A percentile compares a stretch with the other conserved stretches of the same genome.
These are phyloP conservation scores for Oreortyx pictus DNA, from an alignment of 2,797 vertebrate genomes.

Conservation along the genomic window DNA sequence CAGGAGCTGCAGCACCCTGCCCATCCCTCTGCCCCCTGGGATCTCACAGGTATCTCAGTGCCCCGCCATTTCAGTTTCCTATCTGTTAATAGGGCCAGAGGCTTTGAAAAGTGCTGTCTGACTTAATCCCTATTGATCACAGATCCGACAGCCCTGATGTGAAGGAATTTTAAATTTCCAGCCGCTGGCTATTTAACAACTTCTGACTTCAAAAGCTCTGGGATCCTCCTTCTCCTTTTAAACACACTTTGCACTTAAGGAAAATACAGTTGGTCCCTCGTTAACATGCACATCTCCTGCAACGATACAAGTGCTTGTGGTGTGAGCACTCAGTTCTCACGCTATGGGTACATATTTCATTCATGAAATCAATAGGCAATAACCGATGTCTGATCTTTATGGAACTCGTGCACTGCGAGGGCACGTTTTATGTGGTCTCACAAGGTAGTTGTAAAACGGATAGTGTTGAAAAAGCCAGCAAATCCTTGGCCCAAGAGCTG, in stretches of 20 bases:
- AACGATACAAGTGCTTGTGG: constrained; percentile 44
- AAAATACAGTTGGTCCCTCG: constrained; percentile 11
- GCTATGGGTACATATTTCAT: background rate
- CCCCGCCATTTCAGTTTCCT: constrained; percentile 29
- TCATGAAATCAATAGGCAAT: constrained; percentile 45
- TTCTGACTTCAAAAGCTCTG: constrained; percentile 63
- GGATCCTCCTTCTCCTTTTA: constrained; percentile 21
- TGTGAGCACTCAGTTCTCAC: background rate
- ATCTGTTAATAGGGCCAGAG: constrained; percentile 53
- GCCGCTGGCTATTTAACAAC: constrained; percentile 44
- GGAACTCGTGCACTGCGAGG: background rate
- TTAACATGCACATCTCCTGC: constrained; percentile 42
- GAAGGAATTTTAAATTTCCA: constrained; percentile 67
- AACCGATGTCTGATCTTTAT: constrained; percentile 28
- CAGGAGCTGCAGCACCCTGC: background rate
- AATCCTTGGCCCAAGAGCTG: background rate
- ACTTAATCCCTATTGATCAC: constrained; percentile 64
- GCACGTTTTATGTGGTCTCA: background rate
- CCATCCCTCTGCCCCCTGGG: too few species aligned
- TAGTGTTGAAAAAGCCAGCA: background rate
- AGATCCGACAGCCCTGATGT: constrained; percentile 10
- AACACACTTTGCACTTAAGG: constrained; percentile 49
- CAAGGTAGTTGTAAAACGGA: background rate
- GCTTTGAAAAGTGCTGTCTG: constrained; percentile 57
- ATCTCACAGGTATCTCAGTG: background rate